These are phyloP conservation scores for Gandaritis pyraliata DNA, from an alignment of 2,888 invertebrate species.

Conservation along the genomic window DNA sequence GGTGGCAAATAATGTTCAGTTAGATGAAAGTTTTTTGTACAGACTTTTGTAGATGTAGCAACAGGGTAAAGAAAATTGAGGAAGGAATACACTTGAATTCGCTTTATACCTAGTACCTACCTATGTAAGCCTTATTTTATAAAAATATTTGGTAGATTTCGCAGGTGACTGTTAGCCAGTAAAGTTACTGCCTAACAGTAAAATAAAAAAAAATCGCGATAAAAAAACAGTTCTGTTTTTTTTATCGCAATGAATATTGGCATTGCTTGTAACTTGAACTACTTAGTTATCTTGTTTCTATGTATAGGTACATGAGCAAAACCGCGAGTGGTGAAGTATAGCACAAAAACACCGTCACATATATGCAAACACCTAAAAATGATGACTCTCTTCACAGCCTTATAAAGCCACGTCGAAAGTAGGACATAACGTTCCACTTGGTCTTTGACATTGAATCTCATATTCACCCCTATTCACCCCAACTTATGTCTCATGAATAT, in stretches of 20 bases:
- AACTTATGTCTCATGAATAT: slow-evolving; percentile 21
- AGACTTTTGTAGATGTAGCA: background rate
- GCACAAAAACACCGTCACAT: too few relatives aligned
- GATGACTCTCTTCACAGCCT: slow-evolving; percentile 10
- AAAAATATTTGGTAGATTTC: too few relatives aligned
- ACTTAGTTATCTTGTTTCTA: too few relatives aligned
- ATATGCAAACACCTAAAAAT: slow-evolving; percentile 4
- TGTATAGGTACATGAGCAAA: too few relatives aligned
- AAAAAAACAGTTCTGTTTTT: too few relatives aligned
- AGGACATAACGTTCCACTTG: slow-evolving; percentile 14
- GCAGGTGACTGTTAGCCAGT: too few relatives aligned
- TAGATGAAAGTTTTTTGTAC: slow-evolving; percentile 11
- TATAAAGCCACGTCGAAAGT: slow-evolving; percentile 14
- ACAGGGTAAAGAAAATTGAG: background rate
- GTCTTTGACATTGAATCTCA: slow-evolving; percentile 18
- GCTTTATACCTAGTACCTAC: background rate
- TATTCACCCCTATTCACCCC: slow-evolving; percentile 12
- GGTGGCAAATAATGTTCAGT: slow-evolving; percentile 25
- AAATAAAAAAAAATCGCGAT: too few relatives aligned
- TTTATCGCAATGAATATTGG: too few relatives aligned
- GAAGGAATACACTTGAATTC: background rate
- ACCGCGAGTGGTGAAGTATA: too few relatives aligned
- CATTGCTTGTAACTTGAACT: too few relatives aligned
- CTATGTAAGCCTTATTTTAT: too few relatives aligned
- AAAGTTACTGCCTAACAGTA: too few relatives aligned